These are phyloP conservation scores for Channa argus DNA, from an alignment of 2,113 vertebrate species.

Conservation along the genomic window DNA sequence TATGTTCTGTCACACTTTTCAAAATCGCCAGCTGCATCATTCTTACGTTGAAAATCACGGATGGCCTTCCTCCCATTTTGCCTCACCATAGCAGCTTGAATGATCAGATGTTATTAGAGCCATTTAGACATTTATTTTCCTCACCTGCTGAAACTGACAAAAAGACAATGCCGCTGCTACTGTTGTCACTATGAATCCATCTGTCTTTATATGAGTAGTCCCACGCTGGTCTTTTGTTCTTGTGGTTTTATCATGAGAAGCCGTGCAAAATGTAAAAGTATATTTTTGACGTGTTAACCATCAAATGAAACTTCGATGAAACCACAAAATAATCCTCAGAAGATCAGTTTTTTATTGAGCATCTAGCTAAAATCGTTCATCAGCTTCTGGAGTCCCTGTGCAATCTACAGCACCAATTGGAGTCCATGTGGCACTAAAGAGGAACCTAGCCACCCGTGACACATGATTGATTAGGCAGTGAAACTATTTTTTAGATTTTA, in stretches of 20 bases:
- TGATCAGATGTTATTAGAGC: slow-evolving; percentile 22
- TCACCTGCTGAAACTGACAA: slow-evolving; percentile 15
- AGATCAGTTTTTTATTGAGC: not conserved
- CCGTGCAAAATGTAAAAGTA: not conserved
- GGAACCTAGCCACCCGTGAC: not conserved
- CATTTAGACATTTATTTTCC: not conserved
- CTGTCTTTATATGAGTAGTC: not conserved
- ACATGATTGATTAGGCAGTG: not conserved
- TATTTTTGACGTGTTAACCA: not conserved
- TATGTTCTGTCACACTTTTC: slow-evolving; percentile 37
- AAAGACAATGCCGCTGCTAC: not conserved
- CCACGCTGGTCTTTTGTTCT: not conserved
- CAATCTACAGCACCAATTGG: too few relatives aligned
- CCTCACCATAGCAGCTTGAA: not conserved
- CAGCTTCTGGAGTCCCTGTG: too few relatives aligned
- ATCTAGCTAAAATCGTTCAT: too few relatives aligned
- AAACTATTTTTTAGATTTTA: not conserved
- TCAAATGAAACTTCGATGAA: not conserved
- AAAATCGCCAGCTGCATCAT: slow-evolving; percentile 14
- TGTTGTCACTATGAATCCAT: slow-evolving; percentile 19
- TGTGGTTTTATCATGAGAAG: not conserved
- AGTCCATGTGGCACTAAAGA: too few relatives aligned
- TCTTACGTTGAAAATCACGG: not conserved
- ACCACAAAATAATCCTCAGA: not conserved
- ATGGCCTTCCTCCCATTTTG: not conserved